A percentile compares a stretch with the other conserved stretches of the same genome.
phyloP scores from a whole-genome alignment of 2,113 vertebrate species.

The Forbesichthys agassizii region DNA sequence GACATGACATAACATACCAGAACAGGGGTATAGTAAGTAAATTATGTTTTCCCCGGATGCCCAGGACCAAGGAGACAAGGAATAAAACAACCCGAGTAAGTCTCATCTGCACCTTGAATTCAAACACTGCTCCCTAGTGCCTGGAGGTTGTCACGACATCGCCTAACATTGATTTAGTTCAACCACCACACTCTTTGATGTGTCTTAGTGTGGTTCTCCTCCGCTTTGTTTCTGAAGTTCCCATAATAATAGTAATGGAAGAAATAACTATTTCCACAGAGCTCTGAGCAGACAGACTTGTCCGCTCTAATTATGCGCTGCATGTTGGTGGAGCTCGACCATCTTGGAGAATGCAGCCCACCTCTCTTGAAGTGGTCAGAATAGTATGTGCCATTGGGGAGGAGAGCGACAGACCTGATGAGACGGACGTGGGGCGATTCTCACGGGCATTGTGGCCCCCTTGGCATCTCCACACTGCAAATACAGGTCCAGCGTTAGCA shows the following conservation, averaged over 20 bases:
- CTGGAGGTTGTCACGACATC: too few relatives aligned
- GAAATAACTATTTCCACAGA: background rate
- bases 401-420: slow-evolving; percentile 25
- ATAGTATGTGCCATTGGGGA: background rate
- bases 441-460: slow-evolving; percentile 3
- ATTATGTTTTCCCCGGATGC: background rate
- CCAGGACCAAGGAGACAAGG: background rate
- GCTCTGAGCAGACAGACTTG: background rate
- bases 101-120: too few relatives aligned
- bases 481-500: slow-evolving; percentile 1
- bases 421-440: slow-evolving; percentile 15
- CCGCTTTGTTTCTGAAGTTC: too few relatives aligned
- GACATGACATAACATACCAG: too few relatives aligned
- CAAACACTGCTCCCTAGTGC: too few relatives aligned
- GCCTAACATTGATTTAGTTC: too few relatives aligned
- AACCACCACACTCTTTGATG: too few relatives aligned
- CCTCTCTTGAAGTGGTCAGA: background rate
- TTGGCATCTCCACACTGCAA: slow-evolving; percentile 6
- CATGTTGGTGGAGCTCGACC: background rate
- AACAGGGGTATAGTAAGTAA: background rate
- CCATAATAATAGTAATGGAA: background rate
- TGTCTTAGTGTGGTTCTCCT: too few relatives aligned
- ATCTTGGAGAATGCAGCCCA: background rate
- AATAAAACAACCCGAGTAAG: too few relatives aligned
- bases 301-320: too few relatives aligned